Evolutionary conservation across 2,113 vertebrate species (phyloP).

Genomic region (Chascanopsetta lugubris): DNA sequence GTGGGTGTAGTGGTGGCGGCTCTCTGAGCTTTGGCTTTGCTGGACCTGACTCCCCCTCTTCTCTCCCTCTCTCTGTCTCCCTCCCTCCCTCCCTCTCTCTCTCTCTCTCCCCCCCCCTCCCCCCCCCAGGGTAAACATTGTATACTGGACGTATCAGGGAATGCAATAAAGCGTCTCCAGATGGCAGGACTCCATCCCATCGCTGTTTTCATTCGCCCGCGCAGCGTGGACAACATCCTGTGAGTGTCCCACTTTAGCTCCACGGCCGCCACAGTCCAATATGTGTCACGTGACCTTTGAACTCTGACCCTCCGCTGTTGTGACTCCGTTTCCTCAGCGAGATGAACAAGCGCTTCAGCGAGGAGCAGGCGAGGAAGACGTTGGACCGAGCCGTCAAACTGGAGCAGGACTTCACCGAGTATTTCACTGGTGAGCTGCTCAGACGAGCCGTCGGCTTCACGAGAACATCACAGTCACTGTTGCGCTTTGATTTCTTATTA

Average conservation of each 20-base stretch:
- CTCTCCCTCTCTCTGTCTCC: too few species aligned
- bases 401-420: constrained; percentile 96
- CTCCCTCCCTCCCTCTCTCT: background rate
- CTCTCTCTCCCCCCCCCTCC: background rate
- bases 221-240: constrained; percentile 95
- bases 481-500: too few species aligned
- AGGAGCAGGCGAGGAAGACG: constrained; percentile 94
- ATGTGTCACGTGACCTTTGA: too few species aligned
- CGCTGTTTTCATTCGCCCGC: constrained; percentile 94
- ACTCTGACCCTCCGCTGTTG: too few species aligned
- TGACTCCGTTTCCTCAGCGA: constrained; percentile 81
- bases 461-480: too few species aligned
- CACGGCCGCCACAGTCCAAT: too few species aligned
- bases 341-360: constrained; percentile 95
- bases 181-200: constrained; percentile 92
- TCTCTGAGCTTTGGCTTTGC: too few species aligned
- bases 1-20: too few species aligned
- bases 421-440: constrained; percentile 89
- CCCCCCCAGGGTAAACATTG: constrained; percentile 92
- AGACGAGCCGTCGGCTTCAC: too few species aligned
- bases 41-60: too few species aligned
- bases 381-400: constrained; percentile 94
- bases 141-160: constrained; percentile 98
- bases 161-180: constrained; percentile 97
- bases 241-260: too few species aligned